Conservation (phyloP, 2,797 vertebrate species). For the Sebastiscus tertius region DNA sequence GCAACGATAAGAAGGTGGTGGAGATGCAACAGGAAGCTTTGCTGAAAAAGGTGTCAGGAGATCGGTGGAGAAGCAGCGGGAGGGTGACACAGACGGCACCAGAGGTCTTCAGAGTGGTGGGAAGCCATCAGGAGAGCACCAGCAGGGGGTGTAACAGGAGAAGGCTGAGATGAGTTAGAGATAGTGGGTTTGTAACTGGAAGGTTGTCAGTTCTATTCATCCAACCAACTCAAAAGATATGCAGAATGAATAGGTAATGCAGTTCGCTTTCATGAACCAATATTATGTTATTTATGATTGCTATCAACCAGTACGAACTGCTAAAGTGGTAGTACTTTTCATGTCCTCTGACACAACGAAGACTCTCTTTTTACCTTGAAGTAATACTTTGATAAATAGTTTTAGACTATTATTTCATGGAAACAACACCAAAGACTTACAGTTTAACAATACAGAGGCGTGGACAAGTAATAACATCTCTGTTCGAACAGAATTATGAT, state of each 20-base stretch:
- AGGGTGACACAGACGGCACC: constrained; percentile 12
- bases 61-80: constrained; percentile 30
- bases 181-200: constrained; percentile 14
- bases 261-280: constrained; percentile 14
- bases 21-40: constrained; percentile 8
- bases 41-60: neutral
- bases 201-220: constrained; percentile 38
- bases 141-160: constrained; percentile 21
- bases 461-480: neutral
- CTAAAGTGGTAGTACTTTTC: neutral
- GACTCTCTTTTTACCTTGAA: neutral
- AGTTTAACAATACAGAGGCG: neutral
- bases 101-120: constrained; percentile 19
- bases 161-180: constrained; percentile 22
- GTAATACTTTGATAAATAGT: neutral
- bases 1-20: neutral
- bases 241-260: constrained; percentile 38
- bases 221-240: constrained; percentile 27
- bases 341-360: constrained; percentile 2
- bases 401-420: neutral
- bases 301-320: constrained; percentile 4
- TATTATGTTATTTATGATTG: constrained; percentile 37
- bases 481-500: neutral
- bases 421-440: neutral
- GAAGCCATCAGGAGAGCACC: constrained; percentile 19